phyloP scores from a whole-genome alignment of 2,888 invertebrate species.

The Selenia dentaria region DNA sequence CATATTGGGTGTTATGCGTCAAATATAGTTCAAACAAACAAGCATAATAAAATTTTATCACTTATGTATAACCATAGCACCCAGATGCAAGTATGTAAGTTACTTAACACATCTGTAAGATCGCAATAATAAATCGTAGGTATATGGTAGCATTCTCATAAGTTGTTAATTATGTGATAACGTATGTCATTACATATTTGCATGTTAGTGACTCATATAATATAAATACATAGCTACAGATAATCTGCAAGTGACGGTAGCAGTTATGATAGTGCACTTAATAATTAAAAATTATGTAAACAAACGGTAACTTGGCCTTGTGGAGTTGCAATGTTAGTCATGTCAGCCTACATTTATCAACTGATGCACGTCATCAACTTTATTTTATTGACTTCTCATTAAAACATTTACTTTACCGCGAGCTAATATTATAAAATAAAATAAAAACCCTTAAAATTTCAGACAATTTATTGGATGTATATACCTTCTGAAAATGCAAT shows the following conservation, averaged over 20 bases:
- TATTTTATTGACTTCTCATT: constrained; percentile 66
- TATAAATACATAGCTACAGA: constrained; percentile 83
- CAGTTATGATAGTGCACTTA: constrained; percentile 82
- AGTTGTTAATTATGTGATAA: constrained; percentile 76
- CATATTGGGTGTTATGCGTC: constrained; percentile 50
- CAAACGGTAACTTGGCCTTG: constrained; percentile 84
- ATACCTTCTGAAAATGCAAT: constrained; percentile 81
- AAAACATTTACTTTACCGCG: constrained; percentile 51
- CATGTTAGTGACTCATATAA: constrained; percentile 85
- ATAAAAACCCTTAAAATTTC: constrained; percentile 78
- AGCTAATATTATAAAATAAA: constrained; percentile 58
- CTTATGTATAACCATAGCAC: constrained; percentile 83
- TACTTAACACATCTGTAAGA: constrained; percentile 68
- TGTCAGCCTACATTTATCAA: constrained; percentile 79
- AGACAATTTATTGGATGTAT: constrained; percentile 82
- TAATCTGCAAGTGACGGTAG: constrained; percentile 81
- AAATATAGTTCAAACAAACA: constrained; percentile 73
- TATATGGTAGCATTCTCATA: constrained; percentile 73
- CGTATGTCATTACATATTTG: constrained; percentile 82
- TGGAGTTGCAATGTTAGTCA: constrained; percentile 83
- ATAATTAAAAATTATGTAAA: constrained; percentile 71
- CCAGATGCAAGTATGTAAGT: constrained; percentile 84
- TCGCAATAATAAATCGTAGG: constrained; percentile 52
- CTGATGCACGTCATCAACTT: constrained; percentile 82
- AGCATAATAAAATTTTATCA: constrained; percentile 78